A percentile compares a stretch with the other conserved stretches of the same genome.
These are phyloP conservation scores for Trissolcus basalis DNA, from an alignment of 1,140 invertebrate genomes.

Conservation along the genomic window DNA sequence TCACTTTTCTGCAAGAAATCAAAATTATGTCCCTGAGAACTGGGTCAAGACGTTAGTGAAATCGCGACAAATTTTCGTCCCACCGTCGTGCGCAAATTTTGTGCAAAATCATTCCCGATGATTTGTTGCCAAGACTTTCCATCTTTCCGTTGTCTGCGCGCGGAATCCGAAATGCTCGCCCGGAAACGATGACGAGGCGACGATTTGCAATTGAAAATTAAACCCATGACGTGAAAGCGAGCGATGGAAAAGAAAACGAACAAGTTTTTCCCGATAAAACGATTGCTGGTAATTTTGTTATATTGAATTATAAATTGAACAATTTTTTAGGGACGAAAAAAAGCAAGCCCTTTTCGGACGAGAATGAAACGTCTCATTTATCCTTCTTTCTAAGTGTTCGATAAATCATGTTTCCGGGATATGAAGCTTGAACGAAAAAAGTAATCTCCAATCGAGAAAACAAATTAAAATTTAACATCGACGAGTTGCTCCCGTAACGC, in stretches of 20 bases:
- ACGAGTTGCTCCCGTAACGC: too few species aligned
- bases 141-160: slow-evolving; percentile 3
- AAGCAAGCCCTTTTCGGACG: too few species aligned
- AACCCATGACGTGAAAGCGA: neutral
- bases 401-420: too few species aligned
- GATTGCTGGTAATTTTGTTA: neutral
- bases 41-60: slow-evolving; percentile 21
- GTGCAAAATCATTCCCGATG: neutral
- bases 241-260: too few species aligned
- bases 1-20: slow-evolving; percentile 22
- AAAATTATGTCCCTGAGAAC: slow-evolving; percentile 24
- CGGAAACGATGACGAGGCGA: neutral
- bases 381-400: too few species aligned
- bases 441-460: too few species aligned
- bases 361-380: too few species aligned
- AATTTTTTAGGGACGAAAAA: too few species aligned
- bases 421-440: too few species aligned
- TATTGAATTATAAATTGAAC: too few species aligned
- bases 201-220: slow-evolving; percentile 1
- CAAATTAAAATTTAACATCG: too few species aligned
- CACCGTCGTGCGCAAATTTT: slow-evolving; percentile 5
- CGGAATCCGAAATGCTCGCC: neutral
- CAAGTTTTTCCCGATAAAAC: neutral
- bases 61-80: slow-evolving; percentile 8
- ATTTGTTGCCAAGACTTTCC: slow-evolving; percentile 4